These are phyloP conservation scores for Lithophane leautieri DNA, from an alignment of 2,888 invertebrate species.

Conservation along the genomic window DNA sequence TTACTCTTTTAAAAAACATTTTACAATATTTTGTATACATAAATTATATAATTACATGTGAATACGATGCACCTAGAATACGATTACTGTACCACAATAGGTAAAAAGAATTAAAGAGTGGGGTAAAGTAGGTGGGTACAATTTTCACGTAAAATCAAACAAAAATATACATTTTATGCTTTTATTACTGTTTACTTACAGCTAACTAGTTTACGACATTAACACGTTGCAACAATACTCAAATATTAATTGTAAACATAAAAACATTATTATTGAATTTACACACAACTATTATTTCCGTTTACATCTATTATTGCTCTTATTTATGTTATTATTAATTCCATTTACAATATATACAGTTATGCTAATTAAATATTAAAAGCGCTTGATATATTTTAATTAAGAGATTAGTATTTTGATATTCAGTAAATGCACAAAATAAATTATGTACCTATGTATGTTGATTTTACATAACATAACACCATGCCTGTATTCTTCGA, in stretches of 20 bases:
- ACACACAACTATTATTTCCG: conserved; percentile 68
- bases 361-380: conserved; percentile 56
- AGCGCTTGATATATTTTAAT: conserved; percentile 52
- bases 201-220: conserved; percentile 67
- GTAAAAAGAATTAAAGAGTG: no score
- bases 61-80: no score
- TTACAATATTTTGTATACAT: no score
- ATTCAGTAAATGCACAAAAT: neutral
- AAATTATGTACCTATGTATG: conserved; percentile 1
- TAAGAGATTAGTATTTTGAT: conserved; percentile 7
- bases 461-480: neutral
- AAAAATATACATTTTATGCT: conserved; percentile 61
- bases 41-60: no score
- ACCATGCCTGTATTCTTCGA: neutral
- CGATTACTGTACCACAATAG: no score
- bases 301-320: conserved; percentile 75
- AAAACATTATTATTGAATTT: conserved; percentile 68
- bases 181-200: conserved; percentile 68
- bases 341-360: conserved; percentile 69
- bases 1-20: no score
- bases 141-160: conserved; percentile 28
- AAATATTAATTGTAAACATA: conserved; percentile 64
- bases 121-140: no score
- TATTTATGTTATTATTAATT: conserved; percentile 58
- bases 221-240: conserved; percentile 73